Conservation (phyloP, 2,113 vertebrate species). For the Burhinus oedicnemus region DNA sequence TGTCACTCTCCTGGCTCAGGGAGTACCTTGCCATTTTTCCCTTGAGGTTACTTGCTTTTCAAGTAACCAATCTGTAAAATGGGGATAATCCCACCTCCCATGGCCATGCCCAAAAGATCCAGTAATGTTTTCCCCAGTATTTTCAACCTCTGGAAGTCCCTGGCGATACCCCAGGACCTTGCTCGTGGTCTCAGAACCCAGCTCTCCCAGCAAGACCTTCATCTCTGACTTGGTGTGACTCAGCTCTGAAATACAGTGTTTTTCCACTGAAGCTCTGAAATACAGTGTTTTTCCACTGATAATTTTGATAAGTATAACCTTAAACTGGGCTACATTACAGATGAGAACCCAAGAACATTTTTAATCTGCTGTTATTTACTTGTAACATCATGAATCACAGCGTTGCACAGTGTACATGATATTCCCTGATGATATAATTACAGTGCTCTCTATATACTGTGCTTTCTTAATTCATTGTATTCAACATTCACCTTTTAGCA, state of each 20-base stretch:
- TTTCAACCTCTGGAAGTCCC: background rate
- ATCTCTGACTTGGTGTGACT: background rate
- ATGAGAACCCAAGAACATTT: slow-evolving; percentile 1
- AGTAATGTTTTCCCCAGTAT: background rate
- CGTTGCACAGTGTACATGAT: background rate
- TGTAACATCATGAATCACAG: slow-evolving; percentile 15
- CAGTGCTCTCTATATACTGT: background rate
- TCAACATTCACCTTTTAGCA: slow-evolving; percentile 12
- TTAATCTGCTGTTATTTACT: slow-evolving; percentile 49
- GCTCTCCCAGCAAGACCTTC: background rate
- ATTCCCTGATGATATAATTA: slow-evolving; percentile 41
- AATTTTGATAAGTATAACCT: slow-evolving; percentile 21
- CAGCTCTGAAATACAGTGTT: slow-evolving; percentile 12
- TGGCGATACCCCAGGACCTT: background rate
- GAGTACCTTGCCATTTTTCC: background rate
- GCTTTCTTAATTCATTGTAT: slow-evolving; percentile 36
- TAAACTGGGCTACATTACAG: slow-evolving; percentile 13
- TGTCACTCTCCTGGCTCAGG: background rate
- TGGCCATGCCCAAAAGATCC: background rate
- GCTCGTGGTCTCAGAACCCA: background rate
- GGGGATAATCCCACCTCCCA: background rate
- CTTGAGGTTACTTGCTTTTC: background rate
- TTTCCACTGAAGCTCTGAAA: slow-evolving; percentile 5
- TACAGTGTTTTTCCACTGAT: slow-evolving; percentile 39
- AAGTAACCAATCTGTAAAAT: background rate